Percentiles rank a stretch among this genome's conserved stretches.
phyloP scores from a whole-genome alignment of 2,888 invertebrate genomes.

The Scaptodrosophila latifasciaeformis region DNA sequence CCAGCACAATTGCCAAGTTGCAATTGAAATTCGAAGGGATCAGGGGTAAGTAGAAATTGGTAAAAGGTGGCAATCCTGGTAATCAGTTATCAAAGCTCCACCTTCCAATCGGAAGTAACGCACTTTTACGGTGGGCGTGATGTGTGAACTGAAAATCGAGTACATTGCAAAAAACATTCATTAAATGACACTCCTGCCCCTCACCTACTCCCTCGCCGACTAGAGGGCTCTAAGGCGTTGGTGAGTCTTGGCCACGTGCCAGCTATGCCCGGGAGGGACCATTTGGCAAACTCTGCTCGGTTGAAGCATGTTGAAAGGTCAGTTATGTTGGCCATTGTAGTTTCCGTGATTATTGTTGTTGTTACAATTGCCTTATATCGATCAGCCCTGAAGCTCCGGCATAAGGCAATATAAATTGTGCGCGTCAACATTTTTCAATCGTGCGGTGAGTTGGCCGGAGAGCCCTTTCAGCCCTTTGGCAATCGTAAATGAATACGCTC shows the following conservation, averaged over 20 bases:
- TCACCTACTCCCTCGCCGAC: too few relatives aligned
- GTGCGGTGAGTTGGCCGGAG: background rate
- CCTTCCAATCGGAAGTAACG: too few relatives aligned
- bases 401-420: conserved; percentile 3
- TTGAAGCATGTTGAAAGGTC: conserved; percentile 7
- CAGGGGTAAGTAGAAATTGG: background rate
- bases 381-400: too few relatives aligned
- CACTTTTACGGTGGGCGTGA: too few relatives aligned
- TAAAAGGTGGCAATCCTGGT: too few relatives aligned
- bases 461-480: conserved; percentile 1
- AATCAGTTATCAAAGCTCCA: too few relatives aligned
- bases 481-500: conserved; percentile 1
- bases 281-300: conserved; percentile 1
- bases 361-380: too few relatives aligned
- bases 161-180: too few relatives aligned
- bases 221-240: too few relatives aligned
- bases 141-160: too few relatives aligned
- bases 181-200: too few relatives aligned
- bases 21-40: background rate
- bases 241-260: conserved; percentile 2
- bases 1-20: conserved; percentile 4
- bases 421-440: conserved; percentile 1
- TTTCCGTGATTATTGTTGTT: background rate
- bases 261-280: background rate
- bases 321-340: too few relatives aligned